Percentiles rank a stretch among this genome's conserved stretches.
phyloP scores from a whole-genome alignment of 2,888 invertebrate species.

The Piscicola geometra region DNA sequence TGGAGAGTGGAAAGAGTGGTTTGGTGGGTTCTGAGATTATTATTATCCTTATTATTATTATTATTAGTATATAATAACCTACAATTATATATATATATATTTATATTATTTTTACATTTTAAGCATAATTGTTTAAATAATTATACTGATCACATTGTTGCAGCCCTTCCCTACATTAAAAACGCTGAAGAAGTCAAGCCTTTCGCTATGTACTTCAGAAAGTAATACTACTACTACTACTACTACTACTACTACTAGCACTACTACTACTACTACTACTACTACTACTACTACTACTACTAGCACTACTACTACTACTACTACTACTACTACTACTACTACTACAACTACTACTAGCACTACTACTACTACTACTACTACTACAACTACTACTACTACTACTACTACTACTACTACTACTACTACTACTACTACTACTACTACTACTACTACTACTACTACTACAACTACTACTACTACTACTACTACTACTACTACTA shows the following conservation, averaged over 20 bases:
- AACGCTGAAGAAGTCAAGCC: constrained; percentile 83
- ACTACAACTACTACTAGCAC: no score
- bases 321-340: no score
- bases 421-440: constrained; percentile 12
- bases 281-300: neutral
- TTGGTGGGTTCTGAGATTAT: constrained; percentile 68
- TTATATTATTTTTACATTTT: neutral
- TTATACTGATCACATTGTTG: constrained; percentile 20
- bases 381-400: constrained; percentile 55
- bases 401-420: constrained; percentile 12
- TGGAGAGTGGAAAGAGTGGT: constrained; percentile 94
- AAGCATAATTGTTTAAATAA: neutral
- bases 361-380: no score
- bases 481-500: constrained; percentile 12
- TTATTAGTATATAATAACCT: neutral
- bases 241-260: neutral
- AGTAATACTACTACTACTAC: constrained; percentile 46
- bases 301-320: neutral
- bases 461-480: constrained; percentile 10
- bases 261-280: neutral
- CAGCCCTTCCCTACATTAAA: constrained; percentile 83
- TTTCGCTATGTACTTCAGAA: constrained; percentile 80
- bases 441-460: constrained; percentile 12
- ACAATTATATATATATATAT: neutral
- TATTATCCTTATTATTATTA: no score